Base-by-base conservation (phyloP, 2,888 invertebrate species). In the Spicauda simplicius region DNA sequence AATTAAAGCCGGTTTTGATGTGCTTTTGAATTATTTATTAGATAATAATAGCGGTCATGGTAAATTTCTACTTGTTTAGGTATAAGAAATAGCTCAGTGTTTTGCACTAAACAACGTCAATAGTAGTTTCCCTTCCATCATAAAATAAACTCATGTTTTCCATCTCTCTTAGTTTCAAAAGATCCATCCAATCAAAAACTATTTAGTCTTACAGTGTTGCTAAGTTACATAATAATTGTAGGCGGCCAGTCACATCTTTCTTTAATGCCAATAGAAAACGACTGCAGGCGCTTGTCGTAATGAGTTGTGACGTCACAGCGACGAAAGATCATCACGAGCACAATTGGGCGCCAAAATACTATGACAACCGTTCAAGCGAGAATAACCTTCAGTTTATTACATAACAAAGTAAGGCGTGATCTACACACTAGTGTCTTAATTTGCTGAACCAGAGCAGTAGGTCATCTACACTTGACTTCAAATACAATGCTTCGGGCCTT, bases 351-450 rank as follows among this genome's bases (percentile, higher is more conserved):
- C 74, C 75, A 74, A 77, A 75, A 72, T 70, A 69, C 73, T 71
- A 70, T 62, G 65, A 61, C 55, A 69, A 72, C 71, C 75, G 74
- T 76, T 76, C 74, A 74, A 73, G 74, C 70, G 54, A 76, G 70
- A 76, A 74, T 76, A 75, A 76, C 76, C 78, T 77, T 78, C 74
- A 72, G 60, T 63, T 58, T 53, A 18, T 70, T 70, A 70, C 60
- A 41, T 67, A 70, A 70, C 16, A 18, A 12, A 45, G 20, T 30
- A 14, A 54, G 33, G 48, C 66, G 65, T 54, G 62, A 63, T 62
- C 62, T 65, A 54, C 20, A 61, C 56, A 61, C 52, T 37, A 8
- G 41, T 52, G 60, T 16, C 20, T 57, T 37, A 37, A 58, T 58
- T 45, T 58, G 20, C 16, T 55, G n/a, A 16, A 45, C 45, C 45